Conservation (phyloP, 2,797 vertebrate genomes). For the Zenarchopterus dispar region DNA sequence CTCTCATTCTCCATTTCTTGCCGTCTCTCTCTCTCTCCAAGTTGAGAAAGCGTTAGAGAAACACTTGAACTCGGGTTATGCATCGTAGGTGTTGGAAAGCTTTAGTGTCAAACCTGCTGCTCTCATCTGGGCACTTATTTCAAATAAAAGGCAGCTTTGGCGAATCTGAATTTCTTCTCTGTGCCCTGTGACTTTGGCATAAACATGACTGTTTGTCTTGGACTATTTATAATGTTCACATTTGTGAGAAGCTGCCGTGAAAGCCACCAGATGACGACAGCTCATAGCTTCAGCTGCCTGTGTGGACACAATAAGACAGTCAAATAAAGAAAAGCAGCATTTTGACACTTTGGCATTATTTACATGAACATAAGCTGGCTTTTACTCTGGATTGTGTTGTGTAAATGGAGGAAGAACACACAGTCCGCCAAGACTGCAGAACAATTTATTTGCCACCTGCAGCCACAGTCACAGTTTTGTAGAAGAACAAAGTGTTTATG, state of each 20-base stretch:
- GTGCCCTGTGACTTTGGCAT: constrained; percentile 59
- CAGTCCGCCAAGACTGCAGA: neutral
- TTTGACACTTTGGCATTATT: constrained; percentile 8
- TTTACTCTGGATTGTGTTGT: neutral
- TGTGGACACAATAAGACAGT: constrained; percentile 17
- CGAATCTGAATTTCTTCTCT: constrained; percentile 66
- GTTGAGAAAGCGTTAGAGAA: constrained; percentile 49
- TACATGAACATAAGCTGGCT: neutral
- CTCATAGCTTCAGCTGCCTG: constrained; percentile 29
- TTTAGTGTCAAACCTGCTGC: constrained; percentile 62
- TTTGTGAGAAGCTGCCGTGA: constrained; percentile 49
- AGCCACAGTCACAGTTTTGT: neutral
- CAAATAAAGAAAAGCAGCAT: constrained; percentile 13
- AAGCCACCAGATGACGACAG: constrained; percentile 47
- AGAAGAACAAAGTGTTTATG: too few species aligned
- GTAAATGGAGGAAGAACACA: neutral
- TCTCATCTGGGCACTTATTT: constrained; percentile 69
- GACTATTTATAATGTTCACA: constrained; percentile 56
- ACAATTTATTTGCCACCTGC: constrained; percentile 1
- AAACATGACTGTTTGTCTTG: constrained; percentile 42
- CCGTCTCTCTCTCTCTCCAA: constrained; percentile 35
- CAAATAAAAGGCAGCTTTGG: constrained; percentile 63
- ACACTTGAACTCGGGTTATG: constrained; percentile 72
- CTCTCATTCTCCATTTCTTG: constrained; percentile 18
- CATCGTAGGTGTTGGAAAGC: constrained; percentile 66